These are phyloP conservation scores for Xanthia icteritia DNA, from an alignment of 2,888 invertebrate genomes.

Conservation along the genomic window DNA sequence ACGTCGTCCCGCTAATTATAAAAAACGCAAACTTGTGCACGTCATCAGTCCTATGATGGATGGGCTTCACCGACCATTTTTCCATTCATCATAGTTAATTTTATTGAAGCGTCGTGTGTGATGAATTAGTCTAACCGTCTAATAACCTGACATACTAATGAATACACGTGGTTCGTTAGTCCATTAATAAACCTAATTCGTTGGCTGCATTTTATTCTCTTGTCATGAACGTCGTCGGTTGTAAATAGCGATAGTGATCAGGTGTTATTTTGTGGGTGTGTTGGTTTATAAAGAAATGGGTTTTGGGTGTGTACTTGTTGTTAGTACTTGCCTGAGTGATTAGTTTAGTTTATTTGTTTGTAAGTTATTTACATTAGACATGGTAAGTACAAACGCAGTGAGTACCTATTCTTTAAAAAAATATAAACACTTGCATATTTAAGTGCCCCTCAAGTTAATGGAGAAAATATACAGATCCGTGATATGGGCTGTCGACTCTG, in stretches of 20 bases:
- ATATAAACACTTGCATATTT: not conserved
- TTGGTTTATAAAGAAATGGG: slow-evolving; percentile 45
- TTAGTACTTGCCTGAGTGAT: slow-evolving; percentile 39
- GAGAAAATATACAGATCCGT: not conserved
- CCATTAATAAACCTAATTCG: slow-evolving; percentile 70
- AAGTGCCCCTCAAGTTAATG: not conserved
- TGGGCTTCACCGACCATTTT: slow-evolving; percentile 83
- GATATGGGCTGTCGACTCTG: not conserved
- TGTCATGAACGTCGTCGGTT: slow-evolving; percentile 51
- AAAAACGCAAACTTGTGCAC: slow-evolving; percentile 65
- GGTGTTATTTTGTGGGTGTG: slow-evolving; percentile 50
- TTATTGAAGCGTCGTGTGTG: slow-evolving; percentile 86
- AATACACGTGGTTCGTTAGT: slow-evolving; percentile 73
- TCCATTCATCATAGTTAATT: slow-evolving; percentile 89
- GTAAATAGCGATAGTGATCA: slow-evolving; percentile 58
- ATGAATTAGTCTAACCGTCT: slow-evolving; percentile 81
- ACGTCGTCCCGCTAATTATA: slow-evolving; percentile 70
- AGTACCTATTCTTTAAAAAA: not conserved
- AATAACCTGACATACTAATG: slow-evolving; percentile 77
- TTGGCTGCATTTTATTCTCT: slow-evolving; percentile 62
- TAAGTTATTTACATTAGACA: slow-evolving; percentile 9
- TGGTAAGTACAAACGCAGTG: not conserved
- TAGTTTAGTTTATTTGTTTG: slow-evolving; percentile 40
- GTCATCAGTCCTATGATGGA: slow-evolving; percentile 86
- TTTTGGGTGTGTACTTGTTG: slow-evolving; percentile 55